Base-by-base conservation (phyloP, 2,113 vertebrate genomes). In the Numenius arquata region DNA sequence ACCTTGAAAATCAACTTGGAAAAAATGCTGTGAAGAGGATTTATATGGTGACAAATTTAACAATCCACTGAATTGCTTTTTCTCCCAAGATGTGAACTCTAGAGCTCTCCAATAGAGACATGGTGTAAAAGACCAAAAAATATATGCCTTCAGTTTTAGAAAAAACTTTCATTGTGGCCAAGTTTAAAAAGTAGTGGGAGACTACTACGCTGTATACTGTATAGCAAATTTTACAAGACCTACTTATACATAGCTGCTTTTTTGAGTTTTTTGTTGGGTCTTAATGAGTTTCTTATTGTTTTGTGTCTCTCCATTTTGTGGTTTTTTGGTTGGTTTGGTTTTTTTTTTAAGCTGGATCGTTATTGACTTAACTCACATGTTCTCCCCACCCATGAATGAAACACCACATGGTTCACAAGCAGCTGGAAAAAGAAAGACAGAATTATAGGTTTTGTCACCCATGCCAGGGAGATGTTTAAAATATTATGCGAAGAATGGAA, bases 41-140 rank as follows among this genome's bases (percentile, higher is more conserved):
- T 96, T 96, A 85, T 95, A 23, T 32, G 90, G 76, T 86, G 76
- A 86, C 83, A 96, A 85, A 84, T 85, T 53, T 90, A 93, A 78
- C 93, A 96, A 62, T 84, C 68, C 66, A 68, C 36, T 71, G 62
- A 89, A 92, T 68, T 2, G 3, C 22, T 89, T 96, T 80, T 93
- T 87, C 52, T 94, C 86, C 40, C 55, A 32, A 71, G 72, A 52
- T 71, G 38, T 78, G 75, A 81, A 56, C 75, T 68, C 34, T 88
- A 52, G 0, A 61, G 72, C 53, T 89, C 40, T 84, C 40, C 80
- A 75, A 21, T 16, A 81, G 47, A 88, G 59, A 62, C 19, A 29
- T 4, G 2, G 30, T 55, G 14, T 84, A 75, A 86, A 90, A 88
- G 13, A 36, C 15, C 0, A 18, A 41, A 77, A 82, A 67, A 38